Percentiles rank a stretch among this genome's conserved stretches.
Evolutionary conservation across 1,140 invertebrate genomes (phyloP).

Genomic region (Camponotus vicinus): DNA sequence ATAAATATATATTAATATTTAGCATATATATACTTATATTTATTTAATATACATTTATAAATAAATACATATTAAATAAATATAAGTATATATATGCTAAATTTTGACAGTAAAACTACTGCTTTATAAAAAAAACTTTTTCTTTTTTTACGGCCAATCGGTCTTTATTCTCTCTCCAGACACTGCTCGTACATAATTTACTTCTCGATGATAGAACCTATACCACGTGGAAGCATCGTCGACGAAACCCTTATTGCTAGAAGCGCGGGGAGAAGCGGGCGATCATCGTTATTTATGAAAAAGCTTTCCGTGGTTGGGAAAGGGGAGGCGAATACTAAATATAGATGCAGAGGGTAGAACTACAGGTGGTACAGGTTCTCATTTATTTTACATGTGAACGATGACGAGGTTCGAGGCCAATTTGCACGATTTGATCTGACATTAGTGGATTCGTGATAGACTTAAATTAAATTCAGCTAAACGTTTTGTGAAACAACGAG

Average conservation of each 20-base stretch:
- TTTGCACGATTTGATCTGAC: background rate
- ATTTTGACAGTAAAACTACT: background rate
- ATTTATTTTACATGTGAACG: conserved; percentile 14
- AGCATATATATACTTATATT: too few species aligned
- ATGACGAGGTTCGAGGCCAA: background rate
- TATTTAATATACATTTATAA: too few species aligned
- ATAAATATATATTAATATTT: too few species aligned
- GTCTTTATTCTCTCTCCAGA: background rate
- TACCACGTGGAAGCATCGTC: conserved; percentile 3
- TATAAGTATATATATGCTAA: background rate
- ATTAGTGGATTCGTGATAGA: background rate
- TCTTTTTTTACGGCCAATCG: conserved; percentile 4
- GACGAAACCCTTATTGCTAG: conserved; percentile 12
- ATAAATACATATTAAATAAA: too few species aligned
- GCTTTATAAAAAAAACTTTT: background rate
- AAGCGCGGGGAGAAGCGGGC: conserved; percentile 28
- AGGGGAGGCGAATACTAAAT: conserved; percentile 56
- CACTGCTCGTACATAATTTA: conserved; percentile 20
- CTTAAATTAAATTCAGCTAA: background rate
- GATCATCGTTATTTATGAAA: conserved; percentile 72
- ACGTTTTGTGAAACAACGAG: background rate
- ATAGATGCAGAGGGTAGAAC: conserved; percentile 45
- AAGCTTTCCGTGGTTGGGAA: conserved; percentile 21
- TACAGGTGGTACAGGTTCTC: conserved; percentile 63
- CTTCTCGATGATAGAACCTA: conserved; percentile 28